Conservation (phyloP, 2,113 vertebrate genomes). For the Pyxicephalus adspersus region DNA sequence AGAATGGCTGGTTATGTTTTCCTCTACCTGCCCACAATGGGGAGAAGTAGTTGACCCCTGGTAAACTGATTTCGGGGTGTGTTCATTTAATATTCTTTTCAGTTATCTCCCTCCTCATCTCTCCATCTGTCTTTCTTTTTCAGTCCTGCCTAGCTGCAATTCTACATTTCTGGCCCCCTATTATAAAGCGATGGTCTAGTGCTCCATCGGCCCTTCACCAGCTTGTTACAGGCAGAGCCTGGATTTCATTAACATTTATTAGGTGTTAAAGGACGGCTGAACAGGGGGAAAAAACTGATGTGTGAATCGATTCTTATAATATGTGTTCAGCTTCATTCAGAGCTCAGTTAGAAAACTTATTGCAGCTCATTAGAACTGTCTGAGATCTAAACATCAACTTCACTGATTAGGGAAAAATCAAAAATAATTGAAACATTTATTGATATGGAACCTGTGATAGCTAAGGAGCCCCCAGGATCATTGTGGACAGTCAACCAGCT, state of each 20-base stretch:
- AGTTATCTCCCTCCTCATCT: too few species aligned
- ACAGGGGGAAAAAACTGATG: slow-evolving; percentile 23
- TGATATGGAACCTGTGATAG: too few species aligned
- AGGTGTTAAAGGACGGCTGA: slow-evolving; percentile 30
- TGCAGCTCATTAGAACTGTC: slow-evolving; percentile 7
- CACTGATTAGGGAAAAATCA: neutral
- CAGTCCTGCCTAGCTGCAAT: too few species aligned
- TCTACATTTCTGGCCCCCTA: neutral
- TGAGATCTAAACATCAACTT: slow-evolving; percentile 1
- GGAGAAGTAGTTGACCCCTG: too few species aligned
- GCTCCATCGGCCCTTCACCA: slow-evolving; percentile 4
- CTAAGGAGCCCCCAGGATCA: too few species aligned
- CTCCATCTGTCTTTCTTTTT: too few species aligned
- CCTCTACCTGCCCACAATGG: too few species aligned
- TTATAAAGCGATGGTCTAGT: slow-evolving; percentile 6
- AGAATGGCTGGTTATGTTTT: too few species aligned
- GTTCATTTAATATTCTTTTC: too few species aligned
- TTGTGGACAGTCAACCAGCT: too few species aligned
- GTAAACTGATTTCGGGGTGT: too few species aligned
- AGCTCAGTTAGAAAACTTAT: neutral
- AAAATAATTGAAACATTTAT: too few species aligned
- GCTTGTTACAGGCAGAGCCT: slow-evolving; percentile 28
- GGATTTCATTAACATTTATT: slow-evolving; percentile 45
- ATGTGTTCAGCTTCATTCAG: slow-evolving; percentile 2
- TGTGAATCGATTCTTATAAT: slow-evolving; percentile 23